These are phyloP conservation scores for Pipra filicauda DNA, from an alignment of 2,113 vertebrate species.

Conservation along the genomic window DNA sequence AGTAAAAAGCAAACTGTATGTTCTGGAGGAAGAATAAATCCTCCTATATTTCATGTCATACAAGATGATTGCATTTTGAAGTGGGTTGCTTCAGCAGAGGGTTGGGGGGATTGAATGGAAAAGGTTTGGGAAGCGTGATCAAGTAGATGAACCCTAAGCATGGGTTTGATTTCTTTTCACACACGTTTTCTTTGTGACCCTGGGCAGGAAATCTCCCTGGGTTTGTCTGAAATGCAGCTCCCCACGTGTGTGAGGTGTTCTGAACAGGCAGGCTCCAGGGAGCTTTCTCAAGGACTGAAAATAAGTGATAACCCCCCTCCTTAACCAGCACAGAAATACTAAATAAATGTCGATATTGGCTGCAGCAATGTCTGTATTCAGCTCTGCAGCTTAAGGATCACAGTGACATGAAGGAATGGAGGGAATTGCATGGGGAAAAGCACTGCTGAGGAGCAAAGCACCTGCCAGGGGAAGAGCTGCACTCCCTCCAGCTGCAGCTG, in stretches of 20 bases:
- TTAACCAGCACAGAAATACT: neutral
- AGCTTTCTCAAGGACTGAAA: neutral
- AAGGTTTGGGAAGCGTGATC: neutral
- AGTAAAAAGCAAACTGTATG: neutral
- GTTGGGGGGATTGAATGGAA: neutral
- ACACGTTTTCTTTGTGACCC: neutral
- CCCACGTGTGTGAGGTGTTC: neutral
- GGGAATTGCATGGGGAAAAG: neutral
- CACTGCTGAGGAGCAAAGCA: neutral
- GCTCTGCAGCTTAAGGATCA: neutral
- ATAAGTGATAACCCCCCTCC: neutral
- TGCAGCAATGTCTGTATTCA: neutral
- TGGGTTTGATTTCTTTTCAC: neutral
- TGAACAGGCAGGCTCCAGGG: neutral
- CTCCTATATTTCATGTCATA: fast-evolving
- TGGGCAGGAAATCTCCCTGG: neutral
- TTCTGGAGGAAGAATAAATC: neutral
- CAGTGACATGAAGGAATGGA: neutral
- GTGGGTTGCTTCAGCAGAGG: neutral
- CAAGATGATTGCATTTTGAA: neutral
- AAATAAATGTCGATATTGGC: neutral
- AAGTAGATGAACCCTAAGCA: neutral
- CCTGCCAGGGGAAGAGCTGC: fast-evolving
- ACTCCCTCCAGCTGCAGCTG: neutral
- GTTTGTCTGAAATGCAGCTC: neutral